phyloP scores from a whole-genome alignment of 2,888 invertebrate genomes.

The Parnassius smintheus region DNA sequence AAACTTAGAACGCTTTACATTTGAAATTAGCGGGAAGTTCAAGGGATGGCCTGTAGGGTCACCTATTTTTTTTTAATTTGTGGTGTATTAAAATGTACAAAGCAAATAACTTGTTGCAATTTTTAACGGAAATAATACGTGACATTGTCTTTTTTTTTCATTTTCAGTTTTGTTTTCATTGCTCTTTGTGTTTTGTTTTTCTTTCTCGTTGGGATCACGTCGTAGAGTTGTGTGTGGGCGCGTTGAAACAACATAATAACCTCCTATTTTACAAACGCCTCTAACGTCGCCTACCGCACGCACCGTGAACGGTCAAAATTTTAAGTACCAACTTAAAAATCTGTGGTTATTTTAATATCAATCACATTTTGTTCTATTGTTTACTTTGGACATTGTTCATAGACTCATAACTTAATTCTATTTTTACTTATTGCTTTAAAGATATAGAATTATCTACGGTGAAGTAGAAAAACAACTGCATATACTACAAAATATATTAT shows the following conservation, averaged over 20 bases:
- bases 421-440: neutral
- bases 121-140: slow-evolving; percentile 30
- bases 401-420: slow-evolving; percentile 24
- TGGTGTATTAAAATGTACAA: no score
- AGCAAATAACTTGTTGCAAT: no score
- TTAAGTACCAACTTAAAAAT: slow-evolving; percentile 63
- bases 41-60: no score
- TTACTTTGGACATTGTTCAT: slow-evolving; percentile 71
- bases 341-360: slow-evolving; percentile 64
- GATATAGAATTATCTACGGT: no score
- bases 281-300: slow-evolving; percentile 67
- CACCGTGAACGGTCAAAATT: slow-evolving; percentile 62
- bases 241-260: slow-evolving; percentile 63
- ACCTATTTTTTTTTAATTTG: no score
- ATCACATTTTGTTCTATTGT: slow-evolving; percentile 62
- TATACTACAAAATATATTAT: no score
- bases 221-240: slow-evolving; percentile 65
- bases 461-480: no score
- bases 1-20: no score
- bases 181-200: slow-evolving; percentile 43
- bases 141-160: slow-evolving; percentile 15
- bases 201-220: slow-evolving; percentile 48
- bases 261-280: slow-evolving; percentile 61
- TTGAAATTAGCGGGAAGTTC: no score
- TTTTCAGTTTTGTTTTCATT: slow-evolving; percentile 27